Evolutionary conservation across 2,113 vertebrate species (phyloP), one percentile per base, ranked within the genome.

Genomic region (Tragelaphus imberbis): DNA sequence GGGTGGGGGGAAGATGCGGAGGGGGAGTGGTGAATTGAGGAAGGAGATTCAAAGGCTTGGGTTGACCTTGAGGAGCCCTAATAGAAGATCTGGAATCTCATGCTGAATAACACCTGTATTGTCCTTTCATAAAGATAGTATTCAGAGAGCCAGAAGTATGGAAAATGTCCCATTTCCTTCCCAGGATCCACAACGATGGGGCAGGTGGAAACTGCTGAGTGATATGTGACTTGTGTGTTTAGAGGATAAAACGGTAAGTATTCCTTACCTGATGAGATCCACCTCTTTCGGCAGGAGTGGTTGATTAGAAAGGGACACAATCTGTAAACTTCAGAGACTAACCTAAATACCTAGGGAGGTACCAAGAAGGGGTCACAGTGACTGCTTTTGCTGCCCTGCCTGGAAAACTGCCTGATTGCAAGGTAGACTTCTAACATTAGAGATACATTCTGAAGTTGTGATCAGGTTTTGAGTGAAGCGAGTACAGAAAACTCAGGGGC

Each of bases 41-140:
- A 93, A 58, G 90, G 90, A 61, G 61, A 65, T 91, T 95, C 59
- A 82, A 95, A 95, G 71, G 58, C 89, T 49, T 58, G 44, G 49
- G 51, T n/a, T 81, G 56, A 44, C n/a, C 96, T 85, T 77, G 33
- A 89, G 58, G 7, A 90, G 58, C 1, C 0, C 23, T 84, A 85
- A 33, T 56, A 68, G 84, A 95, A 9, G 28, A 51, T 58, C 53
- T 4, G 55, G 63, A 91, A 68, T 79, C 53, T 55, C 49, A 25
- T 3, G 6, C 19, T 17, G 88, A 90, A 49, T 30, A 97, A 25
- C 30, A 23, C 68, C 28, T 86, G 92, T 15, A 53, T n/a, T 84
- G 2, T 59, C 51, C 27, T 93, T 88, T 88, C 92, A 56, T 28
- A 53, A 11, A 71, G 68, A n/a, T 33, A 75, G 33, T 17, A 49